Evolutionary conservation across 2,113 vertebrate species (phyloP), one percentile per base, ranked within the genome.

Genomic region (Hiodon alosoides): DNA sequence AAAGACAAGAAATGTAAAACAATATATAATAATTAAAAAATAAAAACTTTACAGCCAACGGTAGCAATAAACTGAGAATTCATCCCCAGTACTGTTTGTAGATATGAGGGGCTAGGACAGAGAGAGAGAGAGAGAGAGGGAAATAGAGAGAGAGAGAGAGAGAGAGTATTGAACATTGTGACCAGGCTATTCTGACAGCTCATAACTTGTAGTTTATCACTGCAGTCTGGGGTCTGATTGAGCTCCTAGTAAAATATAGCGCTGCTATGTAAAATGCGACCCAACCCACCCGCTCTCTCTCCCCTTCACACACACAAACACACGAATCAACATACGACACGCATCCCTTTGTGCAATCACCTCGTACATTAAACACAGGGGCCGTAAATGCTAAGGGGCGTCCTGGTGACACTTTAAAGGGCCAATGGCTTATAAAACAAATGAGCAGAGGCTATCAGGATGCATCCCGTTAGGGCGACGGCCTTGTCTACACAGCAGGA

Each of bases 251-350:
- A 53, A 10, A 57, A 75, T 52, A 75, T 31, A 54, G 73, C 51
- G 11, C 11, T 31, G 31, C 55, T 67, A 67, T 68, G 72, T 57
- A 74, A 66, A 66, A 75, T 67, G 51, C 73, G 48, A 54, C 80
- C 78, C 67, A 0, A 73, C 62, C 51, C 80, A 31, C 67, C 52
- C 64, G 46, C 55, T 55, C 53, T 47, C 73, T 79, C 78, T 70
- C 14, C 75, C 66, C 75, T 72, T 65, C 69, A 60, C 77, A 61
- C 46, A 75, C 55, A 69, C 66, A 75, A 14, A 69, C 47, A 69
- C 74, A 61, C 54, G 60, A 54, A 69, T 57, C 4, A 76, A 84
- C 83, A 87, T 83, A 84, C 14, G 14, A 48, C 17, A 48, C 73
- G 47, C 67, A 70, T 47, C 52, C 75, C 69, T 61, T 47, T 70